Evolutionary conservation across 2,113 vertebrate genomes (phyloP).

Genomic region (Trichechus manatus): DNA sequence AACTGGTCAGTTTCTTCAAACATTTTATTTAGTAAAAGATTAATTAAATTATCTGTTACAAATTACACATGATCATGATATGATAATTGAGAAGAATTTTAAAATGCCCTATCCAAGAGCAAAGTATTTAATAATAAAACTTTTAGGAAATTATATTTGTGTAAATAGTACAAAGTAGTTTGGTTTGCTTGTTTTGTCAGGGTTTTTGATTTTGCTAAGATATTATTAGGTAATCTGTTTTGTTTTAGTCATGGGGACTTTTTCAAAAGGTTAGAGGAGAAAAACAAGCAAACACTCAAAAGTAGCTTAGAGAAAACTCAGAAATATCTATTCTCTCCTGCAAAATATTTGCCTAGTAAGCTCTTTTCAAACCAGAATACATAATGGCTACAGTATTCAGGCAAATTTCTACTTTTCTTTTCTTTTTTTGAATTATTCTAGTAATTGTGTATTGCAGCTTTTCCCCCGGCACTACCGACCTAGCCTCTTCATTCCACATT

Average conservation of each 20-base stretch:
- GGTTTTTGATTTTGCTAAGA: not conserved
- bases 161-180: not conserved
- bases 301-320: not conserved
- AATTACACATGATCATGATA: not conserved
- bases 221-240: not conserved
- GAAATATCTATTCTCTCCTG: slow-evolving; percentile 14
- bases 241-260: not conserved
- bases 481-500: slow-evolving; percentile 61
- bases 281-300: slow-evolving; percentile 41
- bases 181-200: not conserved
- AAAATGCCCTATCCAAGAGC: not conserved
- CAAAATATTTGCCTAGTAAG: slow-evolving; percentile 45
- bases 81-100: not conserved
- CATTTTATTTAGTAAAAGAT: slow-evolving; percentile 6
- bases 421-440: slow-evolving; percentile 37
- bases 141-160: slow-evolving; percentile 15
- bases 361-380: slow-evolving; percentile 20
- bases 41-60: slow-evolving; percentile 24
- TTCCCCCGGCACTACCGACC: not conserved
- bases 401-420: not conserved
- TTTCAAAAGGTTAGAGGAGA: not conserved
- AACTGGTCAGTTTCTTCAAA: not conserved
- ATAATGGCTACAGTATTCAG: slow-evolving; percentile 4
- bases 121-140: not conserved
- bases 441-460: not conserved